phyloP scores from a whole-genome alignment of 2,797 vertebrate species.

The Sebastiscus albofasciatus region DNA sequence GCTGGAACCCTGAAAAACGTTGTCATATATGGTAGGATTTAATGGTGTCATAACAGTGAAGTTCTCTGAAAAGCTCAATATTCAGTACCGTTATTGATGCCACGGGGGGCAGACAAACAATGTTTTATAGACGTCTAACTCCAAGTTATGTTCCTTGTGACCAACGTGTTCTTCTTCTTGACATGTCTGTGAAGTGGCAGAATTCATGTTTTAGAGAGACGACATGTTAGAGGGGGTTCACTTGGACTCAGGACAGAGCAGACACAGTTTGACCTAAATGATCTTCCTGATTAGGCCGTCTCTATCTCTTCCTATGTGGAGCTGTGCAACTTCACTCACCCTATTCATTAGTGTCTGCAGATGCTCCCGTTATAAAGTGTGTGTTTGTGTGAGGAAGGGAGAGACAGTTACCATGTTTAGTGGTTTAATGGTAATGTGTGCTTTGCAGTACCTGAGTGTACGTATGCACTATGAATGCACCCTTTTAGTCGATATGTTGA shows the following conservation, averaged over 20 bases:
- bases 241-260: neutral
- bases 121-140: neutral
- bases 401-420: neutral
- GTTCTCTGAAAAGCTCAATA: neutral
- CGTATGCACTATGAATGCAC: neutral
- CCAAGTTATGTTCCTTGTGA: neutral
- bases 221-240: too few relatives aligned
- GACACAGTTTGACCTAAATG: slow-evolving; percentile 8
- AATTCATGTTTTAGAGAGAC: too few relatives aligned
- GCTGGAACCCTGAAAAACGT: neutral
- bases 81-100: neutral
- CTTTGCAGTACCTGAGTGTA: neutral
- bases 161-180: neutral
- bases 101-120: neutral
- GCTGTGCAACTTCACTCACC: slow-evolving; percentile 5
- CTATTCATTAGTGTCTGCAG: slow-evolving; percentile 24
- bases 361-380: slow-evolving; percentile 13
- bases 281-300: neutral
- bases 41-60: neutral
- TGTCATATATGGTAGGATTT: neutral
- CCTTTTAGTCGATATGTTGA: too few relatives aligned
- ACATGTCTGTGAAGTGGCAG: too few relatives aligned
- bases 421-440: neutral
- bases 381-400: neutral
- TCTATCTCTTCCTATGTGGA: neutral